Percentiles rank a stretch among this genome's conserved stretches.
Evolutionary conservation across 2,888 invertebrate species (phyloP).

Genomic region (Agrilus mali): DNA sequence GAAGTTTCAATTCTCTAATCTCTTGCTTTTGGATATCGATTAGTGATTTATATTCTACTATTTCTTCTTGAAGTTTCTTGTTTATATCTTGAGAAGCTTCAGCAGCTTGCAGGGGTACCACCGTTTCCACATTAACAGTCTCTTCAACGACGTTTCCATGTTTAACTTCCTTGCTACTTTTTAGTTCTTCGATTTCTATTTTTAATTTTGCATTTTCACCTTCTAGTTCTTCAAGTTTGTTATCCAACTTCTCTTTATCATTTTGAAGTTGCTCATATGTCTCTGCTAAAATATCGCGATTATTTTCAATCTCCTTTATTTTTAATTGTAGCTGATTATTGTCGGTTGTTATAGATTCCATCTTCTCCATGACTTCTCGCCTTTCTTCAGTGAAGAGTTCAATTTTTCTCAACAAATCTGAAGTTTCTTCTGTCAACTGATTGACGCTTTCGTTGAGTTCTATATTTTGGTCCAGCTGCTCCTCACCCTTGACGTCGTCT

Average conservation of each 20-base stretch:
- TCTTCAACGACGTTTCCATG: conserved; percentile 26
- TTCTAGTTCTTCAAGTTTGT: conserved; percentile 30
- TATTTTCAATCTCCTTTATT: conserved; percentile 38
- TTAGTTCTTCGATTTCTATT: conserved; percentile 30
- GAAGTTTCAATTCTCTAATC: conserved; percentile 17
- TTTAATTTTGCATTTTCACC: conserved; percentile 25
- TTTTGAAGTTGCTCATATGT: conserved; percentile 32
- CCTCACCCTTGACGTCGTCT: conserved; percentile 19
- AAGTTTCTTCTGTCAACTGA: conserved; percentile 48
- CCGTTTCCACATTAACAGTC: conserved; percentile 4
- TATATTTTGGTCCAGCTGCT: conserved; percentile 22
- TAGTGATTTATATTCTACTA: conserved; percentile 17
- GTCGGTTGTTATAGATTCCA: conserved; percentile 48
- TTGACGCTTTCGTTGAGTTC: conserved; percentile 44
- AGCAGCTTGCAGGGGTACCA: not conserved
- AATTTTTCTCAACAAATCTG: conserved; percentile 53
- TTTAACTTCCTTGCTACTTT: conserved; percentile 30
- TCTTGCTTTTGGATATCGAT: conserved; percentile 19
- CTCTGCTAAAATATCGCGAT: conserved; percentile 30
- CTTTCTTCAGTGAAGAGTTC: conserved; percentile 56
- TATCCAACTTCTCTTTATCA: conserved; percentile 39
- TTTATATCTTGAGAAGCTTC: conserved; percentile 1
- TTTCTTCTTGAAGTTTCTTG: conserved; percentile 9
- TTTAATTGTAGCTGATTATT: conserved; percentile 42
- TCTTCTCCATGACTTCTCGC: conserved; percentile 55